Percentiles rank a stretch among this genome's conserved stretches.
phyloP scores from a whole-genome alignment of 1,140 invertebrate species.

The Zaprionus davidi region DNA sequence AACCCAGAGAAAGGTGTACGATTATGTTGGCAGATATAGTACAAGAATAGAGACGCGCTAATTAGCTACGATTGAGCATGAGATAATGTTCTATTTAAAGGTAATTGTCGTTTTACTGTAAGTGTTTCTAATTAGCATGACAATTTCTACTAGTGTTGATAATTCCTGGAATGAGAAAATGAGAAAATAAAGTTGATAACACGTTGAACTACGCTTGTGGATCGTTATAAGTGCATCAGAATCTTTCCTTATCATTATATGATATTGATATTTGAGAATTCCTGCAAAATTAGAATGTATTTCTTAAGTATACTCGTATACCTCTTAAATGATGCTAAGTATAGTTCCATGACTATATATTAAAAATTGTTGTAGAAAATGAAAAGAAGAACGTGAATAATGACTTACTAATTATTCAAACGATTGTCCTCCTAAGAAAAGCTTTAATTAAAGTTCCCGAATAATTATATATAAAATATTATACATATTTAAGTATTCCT shows the following conservation, averaged over 20 bases:
- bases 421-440: not conserved
- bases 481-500: no score
- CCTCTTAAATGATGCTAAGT: no score
- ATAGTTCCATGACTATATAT: no score
- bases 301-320: not conserved
- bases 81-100: not conserved
- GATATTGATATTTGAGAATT: not conserved
- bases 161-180: not conserved
- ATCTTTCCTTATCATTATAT: not conserved
- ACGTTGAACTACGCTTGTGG: not conserved
- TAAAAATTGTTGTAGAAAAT: not conserved
- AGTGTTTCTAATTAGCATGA: not conserved
- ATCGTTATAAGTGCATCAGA: not conserved
- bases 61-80: not conserved
- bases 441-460: not conserved
- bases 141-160: not conserved
- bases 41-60: not conserved
- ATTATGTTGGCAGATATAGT: conserved; percentile 1
- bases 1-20: not conserved
- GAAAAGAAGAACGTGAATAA: not conserved
- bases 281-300: not conserved
- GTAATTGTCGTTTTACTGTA: not conserved
- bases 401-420: not conserved
- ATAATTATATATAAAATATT: no score
- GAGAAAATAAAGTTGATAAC: not conserved